Conservation (phyloP, 2,113 vertebrate genomes). For the Equus przewalskii region DNA sequence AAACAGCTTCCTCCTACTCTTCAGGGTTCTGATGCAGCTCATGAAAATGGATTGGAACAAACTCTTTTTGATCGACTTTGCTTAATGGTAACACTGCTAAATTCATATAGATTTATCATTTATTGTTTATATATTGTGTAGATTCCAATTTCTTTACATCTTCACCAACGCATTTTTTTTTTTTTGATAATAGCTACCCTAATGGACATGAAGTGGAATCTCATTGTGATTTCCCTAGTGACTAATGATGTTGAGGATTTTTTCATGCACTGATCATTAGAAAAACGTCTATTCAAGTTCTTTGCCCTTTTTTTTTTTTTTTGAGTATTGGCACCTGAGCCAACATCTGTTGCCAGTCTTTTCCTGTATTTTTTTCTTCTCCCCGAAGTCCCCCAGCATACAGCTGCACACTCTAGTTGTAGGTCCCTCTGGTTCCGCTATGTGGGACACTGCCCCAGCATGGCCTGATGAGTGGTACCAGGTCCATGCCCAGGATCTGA, state of each 20-base stretch:
- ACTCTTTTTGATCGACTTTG: slow-evolving; percentile 91
- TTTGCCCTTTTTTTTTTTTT: background rate
- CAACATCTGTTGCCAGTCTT: too few relatives aligned
- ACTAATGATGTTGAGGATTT: background rate
- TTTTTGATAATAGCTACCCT: background rate
- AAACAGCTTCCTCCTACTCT: slow-evolving; percentile 90
- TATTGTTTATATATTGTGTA: background rate
- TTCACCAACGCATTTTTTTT: background rate
- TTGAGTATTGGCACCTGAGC: too few relatives aligned
- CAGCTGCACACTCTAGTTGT: too few relatives aligned
- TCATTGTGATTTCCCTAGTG: background rate
- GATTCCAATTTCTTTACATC: background rate
- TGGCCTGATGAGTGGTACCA: too few relatives aligned
- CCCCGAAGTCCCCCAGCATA: too few relatives aligned
- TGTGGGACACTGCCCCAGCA: too few relatives aligned
- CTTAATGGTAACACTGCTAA: slow-evolving; percentile 86
- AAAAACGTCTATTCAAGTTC: background rate
- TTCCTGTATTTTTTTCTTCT: too few relatives aligned
- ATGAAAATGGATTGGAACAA: slow-evolving; percentile 89
- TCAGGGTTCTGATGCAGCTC: slow-evolving; percentile 90
- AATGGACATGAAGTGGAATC: background rate
- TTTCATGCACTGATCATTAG: background rate
- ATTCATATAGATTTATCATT: background rate
- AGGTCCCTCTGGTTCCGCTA: too few relatives aligned
- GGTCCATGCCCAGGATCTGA: too few relatives aligned